Evolutionary conservation across 2,113 vertebrate genomes (phyloP).

Genomic region (Paracanthobrama guichenoti): DNA sequence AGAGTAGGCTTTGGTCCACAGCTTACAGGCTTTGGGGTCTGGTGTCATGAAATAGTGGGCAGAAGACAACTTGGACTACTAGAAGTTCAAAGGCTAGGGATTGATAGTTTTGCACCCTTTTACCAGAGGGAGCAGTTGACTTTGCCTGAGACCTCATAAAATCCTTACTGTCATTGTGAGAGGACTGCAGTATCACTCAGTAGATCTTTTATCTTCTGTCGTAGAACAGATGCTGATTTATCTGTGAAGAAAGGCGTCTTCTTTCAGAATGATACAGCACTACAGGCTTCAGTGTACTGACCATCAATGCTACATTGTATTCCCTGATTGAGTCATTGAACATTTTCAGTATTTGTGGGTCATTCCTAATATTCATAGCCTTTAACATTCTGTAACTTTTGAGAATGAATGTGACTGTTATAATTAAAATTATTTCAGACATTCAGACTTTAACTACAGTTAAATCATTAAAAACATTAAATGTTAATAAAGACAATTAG

Average conservation of each 20-base stretch:
- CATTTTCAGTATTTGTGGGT: not conserved
- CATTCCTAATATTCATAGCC: not conserved
- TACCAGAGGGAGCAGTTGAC: slow-evolving; percentile 52
- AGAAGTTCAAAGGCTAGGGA: slow-evolving; percentile 59
- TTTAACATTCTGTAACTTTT: not conserved
- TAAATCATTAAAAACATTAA: not conserved
- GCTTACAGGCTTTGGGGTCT: slow-evolving; percentile 52
- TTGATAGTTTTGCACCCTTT: slow-evolving; percentile 57
- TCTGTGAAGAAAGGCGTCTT: slow-evolving; percentile 32
- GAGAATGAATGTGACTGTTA: not conserved
- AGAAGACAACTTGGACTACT: slow-evolving; percentile 47
- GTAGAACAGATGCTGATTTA: slow-evolving; percentile 20
- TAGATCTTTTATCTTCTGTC: slow-evolving; percentile 47
- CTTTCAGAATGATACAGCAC: slow-evolving; percentile 9
- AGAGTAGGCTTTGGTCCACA: slow-evolving; percentile 52
- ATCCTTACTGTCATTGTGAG: slow-evolving; percentile 34
- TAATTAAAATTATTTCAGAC: not conserved
- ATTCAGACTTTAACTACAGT: not conserved
- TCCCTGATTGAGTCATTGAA: not conserved
- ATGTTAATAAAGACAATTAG: not conserved
- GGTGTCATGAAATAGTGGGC: slow-evolving; percentile 56
- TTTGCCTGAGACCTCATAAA: slow-evolving; percentile 51
- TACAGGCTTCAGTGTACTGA: not conserved
- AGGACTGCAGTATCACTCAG: slow-evolving; percentile 38
- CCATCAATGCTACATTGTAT: not conserved